Percentiles rank a stretch among this genome's conserved stretches.
Evolutionary conservation across 1,140 invertebrate species (phyloP).

Genomic region (Whitmania pigra): DNA sequence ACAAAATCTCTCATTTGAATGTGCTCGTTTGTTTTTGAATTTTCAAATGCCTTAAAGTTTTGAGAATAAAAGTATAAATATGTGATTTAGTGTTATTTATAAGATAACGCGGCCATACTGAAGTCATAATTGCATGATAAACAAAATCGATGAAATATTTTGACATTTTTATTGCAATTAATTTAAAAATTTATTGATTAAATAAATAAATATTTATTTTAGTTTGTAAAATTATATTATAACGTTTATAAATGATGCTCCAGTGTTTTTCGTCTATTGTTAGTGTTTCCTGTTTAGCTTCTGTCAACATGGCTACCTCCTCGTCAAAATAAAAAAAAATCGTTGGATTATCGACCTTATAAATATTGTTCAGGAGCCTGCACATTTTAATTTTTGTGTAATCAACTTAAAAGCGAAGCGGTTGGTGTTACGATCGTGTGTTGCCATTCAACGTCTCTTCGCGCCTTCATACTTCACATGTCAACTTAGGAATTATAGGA

Average conservation of each 20-base stretch:
- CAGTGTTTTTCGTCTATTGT: constrained; percentile 8
- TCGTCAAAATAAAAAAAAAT: neutral
- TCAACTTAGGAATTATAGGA: neutral
- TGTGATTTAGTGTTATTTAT: too few species aligned
- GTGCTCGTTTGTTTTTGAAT: too few species aligned
- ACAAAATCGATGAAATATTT: too few species aligned
- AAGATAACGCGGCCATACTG: neutral
- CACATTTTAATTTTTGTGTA: neutral
- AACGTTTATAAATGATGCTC: neutral
- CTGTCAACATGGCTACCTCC: constrained; percentile 7
- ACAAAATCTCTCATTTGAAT: too few species aligned
- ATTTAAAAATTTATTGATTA: neutral
- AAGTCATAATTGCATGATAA: neutral
- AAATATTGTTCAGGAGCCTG: neutral
- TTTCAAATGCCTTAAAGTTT: too few species aligned
- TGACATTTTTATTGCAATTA: too few species aligned
- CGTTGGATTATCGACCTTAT: constrained; percentile 8
- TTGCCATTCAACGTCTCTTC: neutral
- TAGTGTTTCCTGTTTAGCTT: constrained; percentile 16
- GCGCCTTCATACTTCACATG: neutral
- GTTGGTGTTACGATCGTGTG: neutral
- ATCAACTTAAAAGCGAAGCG: neutral
- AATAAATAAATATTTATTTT: neutral
- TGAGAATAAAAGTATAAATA: too few species aligned
- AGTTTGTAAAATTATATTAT: neutral